Evolutionary conservation across 2,797 vertebrate genomes (phyloP).

Genomic region (Balearica regulorum): DNA sequence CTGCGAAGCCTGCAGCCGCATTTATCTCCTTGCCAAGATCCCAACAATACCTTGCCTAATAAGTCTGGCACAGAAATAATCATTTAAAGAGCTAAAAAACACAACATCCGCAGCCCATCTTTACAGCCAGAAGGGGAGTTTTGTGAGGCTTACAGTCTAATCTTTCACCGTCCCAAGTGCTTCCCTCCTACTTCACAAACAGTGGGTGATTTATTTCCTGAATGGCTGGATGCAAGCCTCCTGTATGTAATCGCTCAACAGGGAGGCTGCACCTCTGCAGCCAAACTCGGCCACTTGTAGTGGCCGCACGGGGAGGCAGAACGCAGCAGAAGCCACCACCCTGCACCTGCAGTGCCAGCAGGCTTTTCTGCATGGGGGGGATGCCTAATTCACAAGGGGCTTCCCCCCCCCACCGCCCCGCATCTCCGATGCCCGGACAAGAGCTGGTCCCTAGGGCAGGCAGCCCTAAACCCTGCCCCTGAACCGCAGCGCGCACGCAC

Average conservation of each 20-base stretch:
- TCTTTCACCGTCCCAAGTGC: conserved; percentile 18
- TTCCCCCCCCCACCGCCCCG: rapidly evolving
- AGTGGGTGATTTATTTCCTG: conserved; percentile 48
- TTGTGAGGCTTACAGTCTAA: conserved; percentile 15
- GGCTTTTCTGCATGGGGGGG: not conserved
- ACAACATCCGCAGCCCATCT: conserved; percentile 52
- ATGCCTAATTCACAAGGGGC: not conserved
- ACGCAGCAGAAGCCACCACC: not conserved
- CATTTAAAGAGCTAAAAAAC: conserved; percentile 53
- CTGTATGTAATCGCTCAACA: not conserved
- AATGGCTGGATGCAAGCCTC: not conserved
- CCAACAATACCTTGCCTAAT: conserved; percentile 67
- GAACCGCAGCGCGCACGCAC: rapidly evolving
- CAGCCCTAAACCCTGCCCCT: not conserved
- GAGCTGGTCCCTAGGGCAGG: not conserved
- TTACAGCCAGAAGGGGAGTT: conserved; percentile 62
- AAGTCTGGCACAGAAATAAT: conserved; percentile 69
- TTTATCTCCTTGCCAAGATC: conserved; percentile 58
- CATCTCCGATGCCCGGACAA: rapidly evolving
- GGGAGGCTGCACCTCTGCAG: not conserved
- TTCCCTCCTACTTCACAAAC: conserved; percentile 60
- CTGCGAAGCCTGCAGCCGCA: not conserved
- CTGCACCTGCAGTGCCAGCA: rapidly evolving
- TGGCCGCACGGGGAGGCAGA: not conserved
- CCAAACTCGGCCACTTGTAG: not conserved